A percentile compares a stretch with the other conserved stretches of the same genome.
These are phyloP conservation scores for Tinea trinotella DNA, from an alignment of 2,888 invertebrate genomes.

Conservation along the genomic window DNA sequence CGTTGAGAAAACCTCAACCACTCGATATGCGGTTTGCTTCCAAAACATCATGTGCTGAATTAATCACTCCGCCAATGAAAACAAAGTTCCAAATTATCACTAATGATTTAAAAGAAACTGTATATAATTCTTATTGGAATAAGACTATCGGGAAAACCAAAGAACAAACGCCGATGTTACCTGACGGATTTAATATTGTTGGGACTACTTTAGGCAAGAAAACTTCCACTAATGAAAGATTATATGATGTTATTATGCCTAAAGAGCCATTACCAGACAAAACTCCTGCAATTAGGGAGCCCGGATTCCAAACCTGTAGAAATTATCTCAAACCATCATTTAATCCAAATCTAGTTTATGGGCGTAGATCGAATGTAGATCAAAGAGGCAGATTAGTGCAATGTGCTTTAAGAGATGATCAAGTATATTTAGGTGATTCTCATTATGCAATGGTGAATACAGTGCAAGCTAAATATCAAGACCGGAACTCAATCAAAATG, in stretches of 20 bases:
- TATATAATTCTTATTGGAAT: constrained; percentile 53
- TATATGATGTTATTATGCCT: constrained; percentile 57
- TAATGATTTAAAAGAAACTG: constrained; percentile 47
- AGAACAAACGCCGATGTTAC: constrained; percentile 52
- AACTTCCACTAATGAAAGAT: constrained; percentile 33
- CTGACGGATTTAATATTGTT: constrained; percentile 42
- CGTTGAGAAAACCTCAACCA: constrained; percentile 39
- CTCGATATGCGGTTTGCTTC: constrained; percentile 42
- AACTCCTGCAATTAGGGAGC: constrained; percentile 35
- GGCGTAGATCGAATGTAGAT: constrained; percentile 51
- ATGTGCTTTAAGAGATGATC: constrained; percentile 54
- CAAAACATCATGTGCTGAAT: constrained; percentile 30
- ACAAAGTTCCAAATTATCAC: constrained; percentile 49
- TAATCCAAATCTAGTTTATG: constrained; percentile 52
- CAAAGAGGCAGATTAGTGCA: constrained; percentile 57
- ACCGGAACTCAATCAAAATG: constrained; percentile 35
- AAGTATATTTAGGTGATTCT: constrained; percentile 41
- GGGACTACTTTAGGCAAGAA: constrained; percentile 48
- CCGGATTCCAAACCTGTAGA: constrained; percentile 38
- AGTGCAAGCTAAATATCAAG: constrained; percentile 49
- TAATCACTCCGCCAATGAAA: constrained; percentile 43
- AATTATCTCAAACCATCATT: constrained; percentile 52
- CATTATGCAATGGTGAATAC: constrained; percentile 42
- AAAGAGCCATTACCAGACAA: constrained; percentile 42
- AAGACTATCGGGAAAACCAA: constrained; percentile 36